A percentile compares a stretch with the other conserved stretches of the same genome.
These are phyloP conservation scores for Pterobdella sp. DNA, from an alignment of 2,888 invertebrate genomes.

Conservation along the genomic window DNA sequence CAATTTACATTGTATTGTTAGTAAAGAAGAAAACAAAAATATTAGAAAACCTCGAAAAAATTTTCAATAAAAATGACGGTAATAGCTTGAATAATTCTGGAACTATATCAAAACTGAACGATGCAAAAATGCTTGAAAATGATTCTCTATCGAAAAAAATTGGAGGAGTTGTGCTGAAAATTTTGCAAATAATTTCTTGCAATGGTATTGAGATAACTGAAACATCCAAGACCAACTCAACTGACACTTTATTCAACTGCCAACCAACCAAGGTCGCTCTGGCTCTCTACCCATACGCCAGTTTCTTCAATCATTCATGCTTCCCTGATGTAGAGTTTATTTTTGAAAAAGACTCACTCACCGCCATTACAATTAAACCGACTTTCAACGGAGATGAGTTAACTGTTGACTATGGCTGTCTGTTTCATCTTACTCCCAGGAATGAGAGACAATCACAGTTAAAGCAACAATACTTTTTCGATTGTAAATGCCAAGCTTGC, in stretches of 20 bases:
- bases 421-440: conserved; percentile 50
- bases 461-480: conserved; percentile 67
- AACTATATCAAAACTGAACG: too few species aligned
- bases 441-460: conserved; percentile 61
- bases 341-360: conserved; percentile 63
- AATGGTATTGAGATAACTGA: conserved; percentile 48
- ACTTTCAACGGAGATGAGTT: conserved; percentile 55
- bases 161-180: conserved; percentile 37
- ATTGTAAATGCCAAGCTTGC: conserved; percentile 69
- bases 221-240: conserved; percentile 21
- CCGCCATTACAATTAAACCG: conserved; percentile 60
- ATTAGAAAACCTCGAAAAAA: background rate
- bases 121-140: too few species aligned
- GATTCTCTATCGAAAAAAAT: too few species aligned
- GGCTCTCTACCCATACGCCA: conserved; percentile 73
- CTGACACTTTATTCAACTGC: conserved; percentile 50
- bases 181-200: conserved; percentile 38
- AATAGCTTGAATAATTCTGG: background rate
- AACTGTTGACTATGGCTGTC: conserved; percentile 67
- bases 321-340: conserved; percentile 59
- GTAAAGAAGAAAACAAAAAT: conserved; percentile 42
- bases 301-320: conserved; percentile 85
- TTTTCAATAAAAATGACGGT: background rate
- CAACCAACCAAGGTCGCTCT: conserved; percentile 56
- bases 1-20: conserved; percentile 44